A percentile compares a stretch with the other conserved stretches of the same genome.
Evolutionary conservation across 2,888 invertebrate species (phyloP).

Genomic region (Atethmia centrago): DNA sequence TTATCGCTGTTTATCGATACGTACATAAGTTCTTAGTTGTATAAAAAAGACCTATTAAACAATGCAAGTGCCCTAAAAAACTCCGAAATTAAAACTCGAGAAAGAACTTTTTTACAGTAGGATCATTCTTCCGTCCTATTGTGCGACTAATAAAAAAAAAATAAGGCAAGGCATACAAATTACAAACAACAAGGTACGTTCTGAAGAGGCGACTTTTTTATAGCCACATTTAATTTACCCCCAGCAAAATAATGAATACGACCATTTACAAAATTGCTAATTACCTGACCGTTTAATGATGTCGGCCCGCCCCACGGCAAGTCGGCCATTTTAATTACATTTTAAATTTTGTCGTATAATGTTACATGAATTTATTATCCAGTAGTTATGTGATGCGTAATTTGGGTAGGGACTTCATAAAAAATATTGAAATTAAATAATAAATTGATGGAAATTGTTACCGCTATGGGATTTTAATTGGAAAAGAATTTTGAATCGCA

Average conservation of each 20-base stretch:
- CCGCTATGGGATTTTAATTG: constrained; percentile 58
- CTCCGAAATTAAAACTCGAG: constrained; percentile 19
- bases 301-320: constrained; percentile 76
- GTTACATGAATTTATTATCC: constrained; percentile 62
- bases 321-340: constrained; percentile 82
- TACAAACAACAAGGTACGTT: constrained; percentile 44
- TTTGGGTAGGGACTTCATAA: constrained; percentile 51
- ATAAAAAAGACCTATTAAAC: neutral
- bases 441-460: constrained; percentile 52
- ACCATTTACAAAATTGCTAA: constrained; percentile 88
- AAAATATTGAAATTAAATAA: constrained; percentile 55
- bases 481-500: constrained; percentile 24
- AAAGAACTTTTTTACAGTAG: constrained; percentile 17
- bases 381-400: constrained; percentile 56
- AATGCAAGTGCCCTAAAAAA: constrained; percentile 2
- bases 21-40: neutral
- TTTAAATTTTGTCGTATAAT: constrained; percentile 79
- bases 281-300: constrained; percentile 87
- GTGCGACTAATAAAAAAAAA: constrained; percentile 53
- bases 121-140: constrained; percentile 36
- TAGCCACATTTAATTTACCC: constrained; percentile 73
- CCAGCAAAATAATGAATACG: constrained; percentile 84
- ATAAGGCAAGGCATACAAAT: constrained; percentile 50
- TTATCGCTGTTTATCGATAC: neutral
- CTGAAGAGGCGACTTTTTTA: constrained; percentile 61